These are phyloP conservation scores for Leucania comma DNA, from an alignment of 2,888 invertebrate species.

Conservation along the genomic window DNA sequence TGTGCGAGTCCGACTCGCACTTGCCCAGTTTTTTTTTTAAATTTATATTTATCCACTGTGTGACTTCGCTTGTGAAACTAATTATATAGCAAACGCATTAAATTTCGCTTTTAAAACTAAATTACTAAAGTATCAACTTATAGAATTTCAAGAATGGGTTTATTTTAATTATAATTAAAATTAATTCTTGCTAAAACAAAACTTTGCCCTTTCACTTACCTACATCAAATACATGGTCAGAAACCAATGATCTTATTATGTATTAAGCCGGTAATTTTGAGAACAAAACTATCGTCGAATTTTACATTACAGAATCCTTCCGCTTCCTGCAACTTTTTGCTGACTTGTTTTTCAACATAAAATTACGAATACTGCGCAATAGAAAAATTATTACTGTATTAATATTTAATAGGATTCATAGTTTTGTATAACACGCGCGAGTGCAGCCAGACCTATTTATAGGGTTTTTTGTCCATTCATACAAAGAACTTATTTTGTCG, in stretches of 20 bases:
- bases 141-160: not conserved
- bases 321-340: slow-evolving; percentile 35
- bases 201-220: not conserved
- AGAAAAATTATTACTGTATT: slow-evolving; percentile 9
- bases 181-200: not conserved
- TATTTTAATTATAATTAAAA: no score
- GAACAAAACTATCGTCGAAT: not conserved
- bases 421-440: not conserved
- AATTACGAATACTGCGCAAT: slow-evolving; percentile 9
- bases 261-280: not conserved
- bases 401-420: not conserved
- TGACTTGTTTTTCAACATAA: not conserved
- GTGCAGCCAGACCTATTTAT: no score
- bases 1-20: no score
- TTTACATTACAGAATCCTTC: slow-evolving; percentile 7
- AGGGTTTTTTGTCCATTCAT: no score
- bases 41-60: not conserved
- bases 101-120: no score
- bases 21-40: no score
- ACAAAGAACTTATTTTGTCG: no score
- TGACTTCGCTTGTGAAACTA: not conserved
- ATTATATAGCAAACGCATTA: no score
- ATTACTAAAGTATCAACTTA: not conserved
- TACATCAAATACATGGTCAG: not conserved
- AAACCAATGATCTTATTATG: slow-evolving; percentile 9